phyloP scores from a whole-genome alignment of 2,888 invertebrate species.

The Melieria omissa region DNA sequence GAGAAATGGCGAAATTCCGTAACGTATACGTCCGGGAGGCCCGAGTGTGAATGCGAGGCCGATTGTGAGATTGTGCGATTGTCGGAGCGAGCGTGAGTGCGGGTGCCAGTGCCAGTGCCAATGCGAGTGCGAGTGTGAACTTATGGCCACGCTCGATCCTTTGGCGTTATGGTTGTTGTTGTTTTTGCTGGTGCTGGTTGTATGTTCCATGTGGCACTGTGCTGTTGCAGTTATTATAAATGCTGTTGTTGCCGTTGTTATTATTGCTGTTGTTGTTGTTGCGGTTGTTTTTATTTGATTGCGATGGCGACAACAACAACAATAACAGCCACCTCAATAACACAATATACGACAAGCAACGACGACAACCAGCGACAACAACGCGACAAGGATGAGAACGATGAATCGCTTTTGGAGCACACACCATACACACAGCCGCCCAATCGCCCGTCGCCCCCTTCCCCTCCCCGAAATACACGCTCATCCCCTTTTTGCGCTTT shows the following conservation, averaged over 20 bases:
- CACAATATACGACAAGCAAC: too few relatives aligned
- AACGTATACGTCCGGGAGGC: too few relatives aligned
- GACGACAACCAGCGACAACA: neutral
- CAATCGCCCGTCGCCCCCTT: too few relatives aligned
- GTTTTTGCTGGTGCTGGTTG: neutral
- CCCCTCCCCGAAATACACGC: too few relatives aligned
- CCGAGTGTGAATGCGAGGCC: too few relatives aligned
- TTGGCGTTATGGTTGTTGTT: neutral
- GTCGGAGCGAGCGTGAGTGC: neutral
- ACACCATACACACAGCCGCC: too few relatives aligned
- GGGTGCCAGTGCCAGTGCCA: neutral
- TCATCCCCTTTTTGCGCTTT: too few relatives aligned
- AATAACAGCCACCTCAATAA: too few relatives aligned
- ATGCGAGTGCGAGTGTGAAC: too few relatives aligned
- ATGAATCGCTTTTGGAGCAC: neutral
- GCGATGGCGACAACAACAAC: neutral
- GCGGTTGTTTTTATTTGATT: conserved; percentile 9
- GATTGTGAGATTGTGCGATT: neutral
- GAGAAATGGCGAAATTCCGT: too few relatives aligned
- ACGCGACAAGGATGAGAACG: neutral
- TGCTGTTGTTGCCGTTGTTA: neutral
- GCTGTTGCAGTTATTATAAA: neutral
- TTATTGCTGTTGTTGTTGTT: neutral
- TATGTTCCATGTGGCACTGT: neutral
- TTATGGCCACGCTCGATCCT: too few relatives aligned